Conservation (phyloP, 2,888 invertebrate genomes). For the Coleophora deauratella region DNA sequence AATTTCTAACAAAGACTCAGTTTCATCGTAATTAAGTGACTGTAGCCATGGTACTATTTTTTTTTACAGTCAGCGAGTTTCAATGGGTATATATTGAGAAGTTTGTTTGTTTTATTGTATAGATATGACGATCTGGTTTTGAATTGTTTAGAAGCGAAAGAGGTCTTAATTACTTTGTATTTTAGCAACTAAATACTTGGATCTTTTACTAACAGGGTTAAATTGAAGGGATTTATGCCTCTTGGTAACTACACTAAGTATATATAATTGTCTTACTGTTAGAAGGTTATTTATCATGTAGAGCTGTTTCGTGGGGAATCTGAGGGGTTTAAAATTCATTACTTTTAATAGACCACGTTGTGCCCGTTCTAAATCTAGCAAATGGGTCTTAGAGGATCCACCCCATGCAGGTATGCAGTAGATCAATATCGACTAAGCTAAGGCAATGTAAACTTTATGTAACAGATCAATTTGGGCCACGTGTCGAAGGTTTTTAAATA, state of each 20-base stretch:
- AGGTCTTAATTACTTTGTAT: too few species aligned
- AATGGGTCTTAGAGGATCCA: constrained; percentile 5
- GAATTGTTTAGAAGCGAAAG: too few species aligned
- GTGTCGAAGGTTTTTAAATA: constrained; percentile 5
- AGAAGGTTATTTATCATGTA: not conserved
- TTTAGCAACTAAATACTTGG: too few species aligned
- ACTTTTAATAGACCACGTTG: constrained; percentile 10
- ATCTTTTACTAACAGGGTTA: too few species aligned
- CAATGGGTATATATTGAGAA: too few species aligned
- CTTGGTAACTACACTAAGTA: not conserved
- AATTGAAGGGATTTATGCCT: too few species aligned
- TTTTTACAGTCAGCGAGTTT: too few species aligned
- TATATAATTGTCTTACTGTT: constrained; percentile 2
- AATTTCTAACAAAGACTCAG: too few species aligned
- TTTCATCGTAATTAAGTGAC: too few species aligned
- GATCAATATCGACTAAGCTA: constrained; percentile 6
- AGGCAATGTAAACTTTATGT: constrained; percentile 3
- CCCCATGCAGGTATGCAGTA: constrained; percentile 13
- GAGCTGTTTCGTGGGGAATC: constrained; percentile 5
- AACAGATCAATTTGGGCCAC: not conserved
- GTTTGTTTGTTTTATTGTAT: too few species aligned
- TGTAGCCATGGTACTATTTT: too few species aligned
- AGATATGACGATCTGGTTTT: too few species aligned
- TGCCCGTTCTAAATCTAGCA: constrained; percentile 9
- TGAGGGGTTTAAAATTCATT: constrained; percentile 7